Evolutionary conservation across 2,797 vertebrate genomes (phyloP).

Genomic region (Lycodopsis pacificus): DNA sequence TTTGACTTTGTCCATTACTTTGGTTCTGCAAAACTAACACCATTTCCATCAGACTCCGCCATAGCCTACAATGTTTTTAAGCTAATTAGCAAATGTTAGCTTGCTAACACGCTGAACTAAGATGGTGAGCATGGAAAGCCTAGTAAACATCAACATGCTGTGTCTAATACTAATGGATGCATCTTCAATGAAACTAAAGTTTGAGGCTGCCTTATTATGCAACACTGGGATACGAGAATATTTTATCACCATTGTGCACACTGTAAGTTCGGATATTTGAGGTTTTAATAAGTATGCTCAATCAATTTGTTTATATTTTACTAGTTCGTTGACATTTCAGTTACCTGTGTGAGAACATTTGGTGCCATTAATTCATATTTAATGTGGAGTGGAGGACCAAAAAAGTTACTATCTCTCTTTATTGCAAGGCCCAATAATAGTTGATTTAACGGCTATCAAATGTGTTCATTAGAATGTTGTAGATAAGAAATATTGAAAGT

Average conservation of each 20-base stretch:
- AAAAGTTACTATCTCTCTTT: conserved; percentile 91
- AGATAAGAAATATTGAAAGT: conserved; percentile 99
- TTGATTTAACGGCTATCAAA: conserved; percentile 99
- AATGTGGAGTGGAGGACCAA: conserved; percentile 90
- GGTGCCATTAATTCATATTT: conserved; percentile 83
- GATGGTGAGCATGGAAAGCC: neutral
- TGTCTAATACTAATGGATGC: conserved; percentile 14
- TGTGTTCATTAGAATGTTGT: conserved; percentile 99
- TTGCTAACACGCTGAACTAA: neutral
- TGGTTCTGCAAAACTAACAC: neutral
- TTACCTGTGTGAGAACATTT: conserved; percentile 43
- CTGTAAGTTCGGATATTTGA: conserved; percentile 12
- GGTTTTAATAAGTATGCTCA: conserved; percentile 13
- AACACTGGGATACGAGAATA: conserved; percentile 12
- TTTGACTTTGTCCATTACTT: neutral
- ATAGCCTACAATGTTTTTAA: neutral
- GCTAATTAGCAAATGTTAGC: neutral
- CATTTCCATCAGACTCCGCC: neutral
- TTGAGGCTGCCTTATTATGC: neutral
- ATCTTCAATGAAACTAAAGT: conserved; percentile 30
- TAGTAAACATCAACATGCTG: neutral
- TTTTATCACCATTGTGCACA: conserved; percentile 6
- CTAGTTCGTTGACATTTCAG: conserved; percentile 45
- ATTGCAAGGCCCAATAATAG: conserved; percentile 98
- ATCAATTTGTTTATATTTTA: conserved; percentile 29